These are phyloP conservation scores for Lonchura striata DNA, from an alignment of 2,113 vertebrate genomes.

Conservation along the genomic window DNA sequence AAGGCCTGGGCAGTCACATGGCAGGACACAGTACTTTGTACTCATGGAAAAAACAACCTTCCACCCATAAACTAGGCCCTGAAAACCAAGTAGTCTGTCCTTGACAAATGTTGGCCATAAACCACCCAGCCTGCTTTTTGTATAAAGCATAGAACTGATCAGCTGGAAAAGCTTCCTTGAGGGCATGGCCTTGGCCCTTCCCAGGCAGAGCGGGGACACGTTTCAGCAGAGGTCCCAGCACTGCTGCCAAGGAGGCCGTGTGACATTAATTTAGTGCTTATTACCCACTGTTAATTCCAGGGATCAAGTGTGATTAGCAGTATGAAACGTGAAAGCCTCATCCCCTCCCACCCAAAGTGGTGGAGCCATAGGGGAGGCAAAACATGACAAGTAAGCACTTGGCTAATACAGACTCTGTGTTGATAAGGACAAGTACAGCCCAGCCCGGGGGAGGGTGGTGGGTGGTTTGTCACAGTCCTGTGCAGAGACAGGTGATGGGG, in stretches of 20 bases:
- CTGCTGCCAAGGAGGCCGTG: neutral
- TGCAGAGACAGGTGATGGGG: neutral
- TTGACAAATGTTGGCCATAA: neutral
- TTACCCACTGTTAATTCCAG: constrained; percentile 1
- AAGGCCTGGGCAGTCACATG: neutral
- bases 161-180: neutral
- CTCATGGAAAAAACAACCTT: neutral
- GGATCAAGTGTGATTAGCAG: neutral
- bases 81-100: neutral
- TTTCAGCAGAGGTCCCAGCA: neutral
- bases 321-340: neutral
- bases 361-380: neutral
- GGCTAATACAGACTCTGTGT: neutral
- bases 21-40: neutral
- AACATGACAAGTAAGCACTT: neutral
- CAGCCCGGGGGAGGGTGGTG: neutral
- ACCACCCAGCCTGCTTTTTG: neutral
- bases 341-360: neutral
- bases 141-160: neutral
- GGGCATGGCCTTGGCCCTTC: neutral
- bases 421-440: neutral
- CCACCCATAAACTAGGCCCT: neutral
- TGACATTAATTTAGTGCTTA: neutral
- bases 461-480: neutral
- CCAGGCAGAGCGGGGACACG: neutral